Conservation (phyloP, 2,888 invertebrate species). For the Drosophila prolongata region DNA sequence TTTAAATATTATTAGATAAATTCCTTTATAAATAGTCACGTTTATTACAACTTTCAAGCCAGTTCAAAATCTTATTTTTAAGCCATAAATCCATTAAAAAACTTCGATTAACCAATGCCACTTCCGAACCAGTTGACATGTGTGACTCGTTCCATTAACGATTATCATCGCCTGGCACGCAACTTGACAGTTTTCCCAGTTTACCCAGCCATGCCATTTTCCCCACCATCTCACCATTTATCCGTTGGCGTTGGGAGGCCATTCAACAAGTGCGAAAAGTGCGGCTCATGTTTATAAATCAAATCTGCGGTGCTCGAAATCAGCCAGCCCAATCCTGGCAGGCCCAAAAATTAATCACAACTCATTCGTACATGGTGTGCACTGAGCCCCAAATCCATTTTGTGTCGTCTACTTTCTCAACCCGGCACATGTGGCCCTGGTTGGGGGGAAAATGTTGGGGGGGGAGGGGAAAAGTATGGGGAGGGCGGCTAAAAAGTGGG, state of each 20-base stretch:
- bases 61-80: too few relatives aligned
- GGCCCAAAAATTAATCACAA: conserved; percentile 58
- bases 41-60: too few relatives aligned
- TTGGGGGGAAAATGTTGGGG: not conserved
- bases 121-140: conserved; percentile 11
- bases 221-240: not conserved
- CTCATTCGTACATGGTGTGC: conserved; percentile 37
- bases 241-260: not conserved
- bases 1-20: too few relatives aligned
- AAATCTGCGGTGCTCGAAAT: conserved; percentile 42
- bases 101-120: conserved; percentile 7
- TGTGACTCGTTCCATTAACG: conserved; percentile 28
- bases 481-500: not conserved
- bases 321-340: conserved; percentile 17
- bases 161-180: conserved; percentile 22
- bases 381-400: conserved; percentile 38
- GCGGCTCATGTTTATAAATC: conserved; percentile 56
- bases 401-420: not conserved
- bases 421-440: not conserved
- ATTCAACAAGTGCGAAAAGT: conserved; percentile 53
- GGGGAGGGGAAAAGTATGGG: not conserved
- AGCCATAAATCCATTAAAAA: conserved; percentile 7
- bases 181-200: not conserved
- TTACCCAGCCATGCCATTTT: not conserved
- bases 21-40: too few relatives aligned